Base-by-base conservation (phyloP, 2,888 invertebrate genomes). In the Neoascia interrupta region DNA sequence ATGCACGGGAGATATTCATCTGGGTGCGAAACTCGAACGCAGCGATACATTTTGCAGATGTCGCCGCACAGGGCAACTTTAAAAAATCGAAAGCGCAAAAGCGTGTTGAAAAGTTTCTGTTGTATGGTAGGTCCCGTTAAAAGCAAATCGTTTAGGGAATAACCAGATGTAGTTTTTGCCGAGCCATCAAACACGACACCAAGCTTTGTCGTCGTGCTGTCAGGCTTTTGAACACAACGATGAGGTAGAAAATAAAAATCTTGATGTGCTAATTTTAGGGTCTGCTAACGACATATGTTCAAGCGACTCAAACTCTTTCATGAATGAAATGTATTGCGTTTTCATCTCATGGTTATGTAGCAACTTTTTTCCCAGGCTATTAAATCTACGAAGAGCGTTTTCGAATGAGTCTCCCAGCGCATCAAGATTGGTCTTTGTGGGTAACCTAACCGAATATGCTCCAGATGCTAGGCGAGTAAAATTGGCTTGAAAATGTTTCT, bases 31-130 rank as follows among this genome's bases (percentile, higher is more conserved):
- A 80, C 36, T n/a, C 23, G 31, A 16, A 82, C 58, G 19, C 75
- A 72, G 1, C 79, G 64, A 13, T 81, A 82, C 80, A 81, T 81
- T 69, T 81, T 81, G 16, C 75, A 74, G 5, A 81, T 81, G 26
- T 82, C 81, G 2, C 64, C 70, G 19, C 43, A 68, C 10, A 81
- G 10, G 4, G 68, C 76, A 31, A 75, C 63, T 39, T 37, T 43
- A 45, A 66, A 66, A 5, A 51, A 26, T 1, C 68, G 51, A 53
- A 80, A 73, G 5, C 68, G 31, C 1, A 80, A 8, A 0, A 81
- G 37, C 0, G 21, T 81, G 11, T 66, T 19, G 41, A 47, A 45
- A 45, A 68, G 39, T 19, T 68, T 69, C 26, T 39, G 45, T 39
- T 70, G 70, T 45, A 76, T 70, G 47, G 66, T 79, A 37, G 72